Evolutionary conservation across 1,140 invertebrate genomes (phyloP).

Genomic region (Zaprionus tsacasi): DNA sequence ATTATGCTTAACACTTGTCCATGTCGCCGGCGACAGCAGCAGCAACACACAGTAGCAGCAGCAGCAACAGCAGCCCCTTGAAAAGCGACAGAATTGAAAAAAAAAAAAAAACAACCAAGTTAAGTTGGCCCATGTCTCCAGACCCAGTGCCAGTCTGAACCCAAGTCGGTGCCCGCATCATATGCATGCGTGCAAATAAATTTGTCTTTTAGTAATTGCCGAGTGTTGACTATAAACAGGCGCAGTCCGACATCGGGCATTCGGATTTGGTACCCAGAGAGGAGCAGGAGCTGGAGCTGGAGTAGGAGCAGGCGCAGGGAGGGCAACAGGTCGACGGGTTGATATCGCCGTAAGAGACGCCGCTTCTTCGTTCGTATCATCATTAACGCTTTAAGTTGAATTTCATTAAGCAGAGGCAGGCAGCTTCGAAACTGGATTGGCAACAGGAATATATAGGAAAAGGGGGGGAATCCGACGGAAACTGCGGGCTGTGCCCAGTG

Average conservation of each 20-base stretch:
- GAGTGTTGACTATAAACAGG: conserved; percentile 62
- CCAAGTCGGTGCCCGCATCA: conserved; percentile 46
- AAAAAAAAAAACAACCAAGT: neutral
- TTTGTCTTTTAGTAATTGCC: conserved; percentile 84
- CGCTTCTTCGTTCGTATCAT: conserved; percentile 44
- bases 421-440: conserved; percentile 7
- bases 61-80: conserved; percentile 13
- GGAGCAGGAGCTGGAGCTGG: neutral
- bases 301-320: neutral
- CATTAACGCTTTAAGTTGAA: conserved; percentile 73
- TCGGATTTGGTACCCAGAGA: conserved; percentile 7
- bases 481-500: conserved; percentile 22
- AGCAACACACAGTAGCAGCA: conserved; percentile 13
- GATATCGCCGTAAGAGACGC: conserved; percentile 12
- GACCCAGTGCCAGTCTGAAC: conserved; percentile 12
- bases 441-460: conserved; percentile 1
- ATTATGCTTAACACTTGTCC: conserved; percentile 81
- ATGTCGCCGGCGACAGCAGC: conserved; percentile 56
- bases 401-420: conserved; percentile 62
- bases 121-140: neutral
- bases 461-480: conserved; percentile 5
- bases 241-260: conserved; percentile 45
- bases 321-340: neutral
- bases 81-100: neutral
- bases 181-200: conserved; percentile 83